Base-by-base conservation (phyloP, 2,888 invertebrate species). In the Xylota sylvarum region DNA sequence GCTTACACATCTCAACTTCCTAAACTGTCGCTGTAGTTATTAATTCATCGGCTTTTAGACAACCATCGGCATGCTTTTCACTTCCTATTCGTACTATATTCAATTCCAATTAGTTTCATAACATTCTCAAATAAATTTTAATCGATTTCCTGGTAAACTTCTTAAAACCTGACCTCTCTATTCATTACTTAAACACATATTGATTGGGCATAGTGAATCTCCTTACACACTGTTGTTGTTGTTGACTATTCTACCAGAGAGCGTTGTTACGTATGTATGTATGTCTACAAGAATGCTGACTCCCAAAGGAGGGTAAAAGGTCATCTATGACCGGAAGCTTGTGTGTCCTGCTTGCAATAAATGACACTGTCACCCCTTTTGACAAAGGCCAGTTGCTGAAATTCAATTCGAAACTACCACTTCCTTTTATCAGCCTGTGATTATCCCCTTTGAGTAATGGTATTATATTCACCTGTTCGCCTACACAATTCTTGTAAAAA, bases 301-400 rank as follows among this genome's bases (percentile, higher is more conserved):
- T 23, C 37, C 14, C 6, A 52, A 40, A 52, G 27, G 52, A 19
- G 35, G 40, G 17, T 6, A 30, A 69, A 56, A 56, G 55, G 56
- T 14, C 40, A 56, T 70, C 19, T 9, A 27, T 40, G 12, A 2
- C 43, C 69, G 55, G 30, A 43, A 56, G 56, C 17, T 7, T 48
- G 9, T 27, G 35, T 72, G 30, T 58, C 40, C 23, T 52, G 55
- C 17, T 69, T 58, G 37, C 48, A 72, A 72, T 72, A 72, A 72
- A 58, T 72, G 70, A 23, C 46, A 14, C 48, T 58, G 70, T 58
- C 70, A 35, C 58, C 35, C 48, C 58, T 46, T 72, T 48, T 72
- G 70, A 58, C 58, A 58, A n/a, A 72, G 70, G 70, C 58, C 46
- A 72, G 46, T 58, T 46, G 43, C 23, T 69, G 55, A 56, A 32